Evolutionary conservation across 2,113 vertebrate species (phyloP).

Genomic region (Aegithalos caudatus): DNA sequence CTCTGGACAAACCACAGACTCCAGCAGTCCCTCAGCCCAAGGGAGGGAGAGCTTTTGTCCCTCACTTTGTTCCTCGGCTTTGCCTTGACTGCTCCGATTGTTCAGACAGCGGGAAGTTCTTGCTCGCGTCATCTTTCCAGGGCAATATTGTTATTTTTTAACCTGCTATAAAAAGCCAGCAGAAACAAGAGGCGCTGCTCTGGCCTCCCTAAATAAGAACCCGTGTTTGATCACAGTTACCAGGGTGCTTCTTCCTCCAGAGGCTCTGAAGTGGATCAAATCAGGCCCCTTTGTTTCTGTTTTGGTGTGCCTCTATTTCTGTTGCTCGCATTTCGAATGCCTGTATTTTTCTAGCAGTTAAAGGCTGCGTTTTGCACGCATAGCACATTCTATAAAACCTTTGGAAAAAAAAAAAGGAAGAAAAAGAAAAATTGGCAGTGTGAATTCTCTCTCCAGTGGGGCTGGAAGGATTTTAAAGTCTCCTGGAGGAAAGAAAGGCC

Average conservation of each 20-base stretch:
- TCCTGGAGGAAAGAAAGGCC: neutral
- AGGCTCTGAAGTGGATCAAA: neutral
- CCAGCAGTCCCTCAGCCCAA: neutral
- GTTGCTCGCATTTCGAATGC: constrained; percentile 48
- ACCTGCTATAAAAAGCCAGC: neutral
- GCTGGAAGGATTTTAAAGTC: constrained; percentile 62
- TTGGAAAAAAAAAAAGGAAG: neutral
- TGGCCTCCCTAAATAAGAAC: neutral
- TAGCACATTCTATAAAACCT: constrained; percentile 66
- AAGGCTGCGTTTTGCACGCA: constrained; percentile 56
- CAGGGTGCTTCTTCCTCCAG: neutral
- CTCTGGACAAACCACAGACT: neutral
- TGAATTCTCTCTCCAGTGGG: constrained; percentile 55
- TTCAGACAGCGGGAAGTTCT: neutral
- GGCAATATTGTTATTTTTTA: constrained; percentile 12
- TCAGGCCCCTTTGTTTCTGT: neutral
- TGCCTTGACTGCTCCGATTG: neutral
- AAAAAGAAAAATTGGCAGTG: constrained; percentile 31
- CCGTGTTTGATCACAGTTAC: neutral
- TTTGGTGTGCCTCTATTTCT: constrained; percentile 4
- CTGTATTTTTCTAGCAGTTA: constrained; percentile 65
- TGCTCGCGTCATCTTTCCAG: neutral
- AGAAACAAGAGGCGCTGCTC: neutral
- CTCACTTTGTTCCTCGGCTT: neutral
- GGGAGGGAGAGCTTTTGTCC: neutral